Evolutionary conservation across 2,113 vertebrate species (phyloP).

Genomic region (Nestor notabilis): DNA sequence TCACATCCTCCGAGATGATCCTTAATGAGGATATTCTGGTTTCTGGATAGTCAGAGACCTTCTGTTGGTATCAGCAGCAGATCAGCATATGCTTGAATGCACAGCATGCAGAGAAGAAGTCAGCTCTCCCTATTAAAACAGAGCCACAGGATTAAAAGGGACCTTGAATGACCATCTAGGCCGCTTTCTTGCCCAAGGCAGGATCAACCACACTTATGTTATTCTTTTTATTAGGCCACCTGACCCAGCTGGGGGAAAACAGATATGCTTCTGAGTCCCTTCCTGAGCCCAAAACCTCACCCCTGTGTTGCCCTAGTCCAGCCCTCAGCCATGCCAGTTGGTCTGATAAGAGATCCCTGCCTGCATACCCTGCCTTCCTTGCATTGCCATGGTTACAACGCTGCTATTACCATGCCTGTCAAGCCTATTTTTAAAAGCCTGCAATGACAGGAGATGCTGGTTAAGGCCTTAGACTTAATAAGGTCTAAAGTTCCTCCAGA

Average conservation of each 20-base stretch:
- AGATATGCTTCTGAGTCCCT: background rate
- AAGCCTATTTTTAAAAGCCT: conserved; percentile 42
- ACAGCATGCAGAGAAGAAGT: background rate
- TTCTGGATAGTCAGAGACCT: conserved; percentile 21
- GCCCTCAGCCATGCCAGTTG: background rate
- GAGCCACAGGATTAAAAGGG: background rate
- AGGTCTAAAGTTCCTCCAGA: background rate
- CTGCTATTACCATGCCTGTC: background rate
- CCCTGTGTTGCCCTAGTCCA: background rate
- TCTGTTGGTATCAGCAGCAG: background rate
- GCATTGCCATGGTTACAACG: conserved; percentile 28
- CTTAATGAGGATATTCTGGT: conserved; percentile 30
- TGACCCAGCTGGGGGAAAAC: background rate
- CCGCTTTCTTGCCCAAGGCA: background rate
- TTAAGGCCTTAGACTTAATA: background rate
- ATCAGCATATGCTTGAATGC: background rate
- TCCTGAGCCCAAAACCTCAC: background rate
- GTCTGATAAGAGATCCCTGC: background rate
- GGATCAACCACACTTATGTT: background rate
- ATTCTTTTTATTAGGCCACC: background rate
- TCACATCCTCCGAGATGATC: background rate
- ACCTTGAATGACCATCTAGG: background rate
- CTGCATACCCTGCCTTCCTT: background rate
- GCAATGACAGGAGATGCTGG: conserved; percentile 3
- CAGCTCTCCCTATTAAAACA: background rate